Percentiles rank a stretch among this genome's conserved stretches.
These are phyloP conservation scores for Todiramphus chloris DNA, from an alignment of 2,113 vertebrate species.

Conservation along the genomic window DNA sequence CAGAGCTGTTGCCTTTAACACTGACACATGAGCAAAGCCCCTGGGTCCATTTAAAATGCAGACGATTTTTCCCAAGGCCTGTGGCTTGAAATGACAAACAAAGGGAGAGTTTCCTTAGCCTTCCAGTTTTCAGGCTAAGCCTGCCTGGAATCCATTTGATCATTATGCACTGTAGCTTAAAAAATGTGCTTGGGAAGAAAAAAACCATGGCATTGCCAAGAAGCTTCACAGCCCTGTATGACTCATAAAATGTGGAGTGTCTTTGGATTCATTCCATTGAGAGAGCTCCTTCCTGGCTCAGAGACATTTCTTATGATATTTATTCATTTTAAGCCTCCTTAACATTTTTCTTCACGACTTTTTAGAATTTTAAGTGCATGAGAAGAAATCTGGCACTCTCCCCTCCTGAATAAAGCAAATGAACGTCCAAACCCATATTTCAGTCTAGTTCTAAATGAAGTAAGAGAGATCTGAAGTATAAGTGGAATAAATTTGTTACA, in stretches of 20 bases:
- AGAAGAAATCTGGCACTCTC: background rate
- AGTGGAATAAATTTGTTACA: background rate
- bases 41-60: constrained; percentile 31
- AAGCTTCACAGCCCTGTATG: background rate
- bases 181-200: constrained; percentile 49
- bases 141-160: constrained; percentile 64
- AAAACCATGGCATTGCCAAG: constrained; percentile 3
- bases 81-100: constrained; percentile 55
- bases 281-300: constrained; percentile 18
- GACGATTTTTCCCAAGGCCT: constrained; percentile 11
- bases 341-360: background rate
- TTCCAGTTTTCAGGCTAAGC: constrained; percentile 48
- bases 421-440: background rate
- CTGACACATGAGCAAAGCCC: background rate
- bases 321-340: constrained; percentile 34
- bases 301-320: background rate
- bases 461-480: background rate
- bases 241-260: constrained; percentile 30
- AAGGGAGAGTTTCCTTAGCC: constrained; percentile 36
- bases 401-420: background rate
- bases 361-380: background rate
- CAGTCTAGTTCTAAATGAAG: background rate
- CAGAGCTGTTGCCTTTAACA: background rate
- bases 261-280: constrained; percentile 41
- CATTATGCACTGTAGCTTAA: constrained; percentile 39